Evolutionary conservation across 2,888 invertebrate species (phyloP).

Genomic region (Micoletzkya japonica): DNA sequence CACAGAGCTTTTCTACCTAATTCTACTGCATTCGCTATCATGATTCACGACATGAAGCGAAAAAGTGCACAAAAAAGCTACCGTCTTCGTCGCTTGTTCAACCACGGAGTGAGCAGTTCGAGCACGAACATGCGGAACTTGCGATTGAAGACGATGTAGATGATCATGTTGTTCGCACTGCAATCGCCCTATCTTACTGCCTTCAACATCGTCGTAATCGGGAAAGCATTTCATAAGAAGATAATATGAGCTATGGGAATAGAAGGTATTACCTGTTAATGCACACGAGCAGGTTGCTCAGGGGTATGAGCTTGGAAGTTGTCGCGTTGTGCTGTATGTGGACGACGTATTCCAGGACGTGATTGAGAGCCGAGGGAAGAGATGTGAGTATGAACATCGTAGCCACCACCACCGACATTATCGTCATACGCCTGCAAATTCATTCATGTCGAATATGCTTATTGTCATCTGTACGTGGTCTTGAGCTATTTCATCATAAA

Average conservation of each 20-base stretch:
- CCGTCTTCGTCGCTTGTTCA: constrained; percentile 23
- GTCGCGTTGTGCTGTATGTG: too few relatives aligned
- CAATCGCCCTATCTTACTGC: constrained; percentile 31
- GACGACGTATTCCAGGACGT: constrained; percentile 46
- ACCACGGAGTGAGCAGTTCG: constrained; percentile 25
- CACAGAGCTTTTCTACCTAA: too few relatives aligned
- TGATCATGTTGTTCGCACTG: constrained; percentile 61
- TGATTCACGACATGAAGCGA: too few relatives aligned
- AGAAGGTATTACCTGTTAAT: constrained; percentile 54
- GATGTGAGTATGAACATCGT: constrained; percentile 55
- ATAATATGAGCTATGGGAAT: background rate
- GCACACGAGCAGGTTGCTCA: constrained; percentile 61
- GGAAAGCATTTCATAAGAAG: background rate
- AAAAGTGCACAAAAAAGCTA: too few relatives aligned
- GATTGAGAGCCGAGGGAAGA: constrained; percentile 43
- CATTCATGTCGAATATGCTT: too few relatives aligned
- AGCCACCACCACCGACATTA: constrained; percentile 60
- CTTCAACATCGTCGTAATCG: background rate
- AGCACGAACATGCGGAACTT: constrained; percentile 47
- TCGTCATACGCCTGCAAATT: constrained; percentile 42
- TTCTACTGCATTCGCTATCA: too few relatives aligned
- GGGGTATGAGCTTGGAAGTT: constrained; percentile 48
- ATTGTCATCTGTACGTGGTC: too few relatives aligned
- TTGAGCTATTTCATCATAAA: too few relatives aligned
- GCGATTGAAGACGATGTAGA: constrained; percentile 62